Conservation (phyloP, 2,113 vertebrate genomes). For the Meleagris gallopavo region DNA sequence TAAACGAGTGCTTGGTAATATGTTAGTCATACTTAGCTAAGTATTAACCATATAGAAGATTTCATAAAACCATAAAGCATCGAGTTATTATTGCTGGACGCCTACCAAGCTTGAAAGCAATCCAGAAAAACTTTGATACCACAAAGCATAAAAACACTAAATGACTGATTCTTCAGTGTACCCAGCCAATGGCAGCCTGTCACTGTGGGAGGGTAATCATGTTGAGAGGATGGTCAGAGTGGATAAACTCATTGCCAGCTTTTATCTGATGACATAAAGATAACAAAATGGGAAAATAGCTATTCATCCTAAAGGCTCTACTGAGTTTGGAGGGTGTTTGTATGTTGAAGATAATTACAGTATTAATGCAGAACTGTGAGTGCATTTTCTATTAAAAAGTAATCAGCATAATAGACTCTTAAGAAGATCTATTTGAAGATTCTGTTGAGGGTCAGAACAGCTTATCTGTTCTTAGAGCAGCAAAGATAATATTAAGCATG, state of each 20-base stretch:
- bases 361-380: slow-evolving; percentile 41
- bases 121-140: not conserved
- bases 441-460: slow-evolving; percentile 62
- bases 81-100: not conserved
- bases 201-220: not conserved
- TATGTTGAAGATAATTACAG: slow-evolving; percentile 47
- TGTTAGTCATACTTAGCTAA: not conserved
- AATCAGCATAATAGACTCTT: slow-evolving; percentile 64
- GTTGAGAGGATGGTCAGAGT: not conserved
- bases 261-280: not conserved
- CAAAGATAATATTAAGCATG: slow-evolving; percentile 65
- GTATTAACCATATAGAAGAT: not conserved
- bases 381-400: slow-evolving; percentile 27
- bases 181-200: not conserved
- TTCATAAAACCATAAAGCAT: not conserved
- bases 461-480: slow-evolving; percentile 70
- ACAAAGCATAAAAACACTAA: not conserved
- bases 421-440: slow-evolving; percentile 73
- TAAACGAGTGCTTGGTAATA: not conserved
- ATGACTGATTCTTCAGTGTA: not conserved
- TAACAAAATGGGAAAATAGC: not conserved
- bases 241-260: not conserved
- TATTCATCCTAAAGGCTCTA: not conserved
- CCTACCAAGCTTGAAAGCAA: not conserved
- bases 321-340: slow-evolving; percentile 17